Base-by-base conservation (phyloP, 2,113 vertebrate species). In the Paedocypris sp. region DNA sequence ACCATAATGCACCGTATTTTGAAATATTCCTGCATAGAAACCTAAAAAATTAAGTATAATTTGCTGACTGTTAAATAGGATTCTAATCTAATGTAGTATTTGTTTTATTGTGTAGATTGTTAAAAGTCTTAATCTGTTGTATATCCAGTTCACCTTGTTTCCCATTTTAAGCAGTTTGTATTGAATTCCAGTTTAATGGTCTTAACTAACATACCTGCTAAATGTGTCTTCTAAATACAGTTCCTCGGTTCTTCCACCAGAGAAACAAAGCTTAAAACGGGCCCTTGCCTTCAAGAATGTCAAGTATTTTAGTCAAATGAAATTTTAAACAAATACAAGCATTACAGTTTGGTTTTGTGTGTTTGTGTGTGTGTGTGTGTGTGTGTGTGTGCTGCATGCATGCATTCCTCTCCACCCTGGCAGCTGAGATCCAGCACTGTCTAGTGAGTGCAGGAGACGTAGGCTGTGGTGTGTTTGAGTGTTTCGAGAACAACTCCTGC, bases 401-500 rank as follows among this genome's bases (percentile, higher is more conserved):
- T 23, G 20, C 11, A 72, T 7, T 46, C 13, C 25, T 50, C n/a
- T 57, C 43, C 48, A 5, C 23, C 51, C 28, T 28, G 19, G 29
- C 82, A 98, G 94, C 92, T 66, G 93, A 97, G 79, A 98, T 98
- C 76, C 95, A 98, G 81, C 92, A 97, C 81, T 98, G 95, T 77
- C 82, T 99, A 80, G 91, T 97, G 69, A 94, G 81, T 13, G 92
- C 95, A 33, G 95, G 95, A 4, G 95, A 99, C 63, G 94, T 99
- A 72, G 95, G 95, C 43, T 99, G 95, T 11, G 93, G 95, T 42
- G 92, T 99, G 75, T 99, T 99, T 68, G 94, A 98, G 60, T 99
- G 95, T 82, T 99, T 99, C 73, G 95, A 99, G 83, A 98, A 98
- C 83, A 99, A 99, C 83, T 98, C 95, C 38, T 99, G 95, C 18